A percentile compares a stretch with the other conserved stretches of the same genome.
These are phyloP conservation scores for Agrilus planipennis DNA, from an alignment of 1,140 invertebrate genomes.

Conservation along the genomic window DNA sequence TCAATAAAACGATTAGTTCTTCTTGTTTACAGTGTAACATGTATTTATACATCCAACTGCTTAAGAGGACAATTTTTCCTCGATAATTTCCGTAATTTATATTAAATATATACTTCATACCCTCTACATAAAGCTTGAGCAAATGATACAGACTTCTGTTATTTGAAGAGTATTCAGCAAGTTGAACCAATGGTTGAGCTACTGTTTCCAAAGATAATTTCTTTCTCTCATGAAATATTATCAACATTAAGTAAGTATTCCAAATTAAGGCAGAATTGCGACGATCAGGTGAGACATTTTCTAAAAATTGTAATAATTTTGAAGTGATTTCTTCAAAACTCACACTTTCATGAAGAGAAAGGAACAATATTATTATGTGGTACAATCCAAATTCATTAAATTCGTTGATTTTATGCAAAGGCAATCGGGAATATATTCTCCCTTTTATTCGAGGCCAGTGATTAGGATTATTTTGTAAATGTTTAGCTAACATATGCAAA, in stretches of 20 bases:
- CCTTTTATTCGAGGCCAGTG: constrained; percentile 30
- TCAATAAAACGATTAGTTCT: constrained; percentile 20
- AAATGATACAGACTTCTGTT: constrained; percentile 19
- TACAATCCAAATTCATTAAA: constrained; percentile 20
- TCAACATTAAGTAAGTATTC: constrained; percentile 25
- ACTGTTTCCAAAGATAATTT: constrained; percentile 18
- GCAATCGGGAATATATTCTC: constrained; percentile 28
- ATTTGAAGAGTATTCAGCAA: constrained; percentile 17
- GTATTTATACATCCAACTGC: constrained; percentile 24
- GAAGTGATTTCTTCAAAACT: constrained; percentile 23
- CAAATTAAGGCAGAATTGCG: constrained; percentile 15
- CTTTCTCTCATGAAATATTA: constrained; percentile 13
- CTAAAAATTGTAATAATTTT: constrained; percentile 22
- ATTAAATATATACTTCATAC: constrained; percentile 18
- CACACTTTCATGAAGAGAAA: constrained; percentile 15
- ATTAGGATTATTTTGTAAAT: constrained; percentile 22
- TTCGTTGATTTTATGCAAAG: constrained; percentile 25
- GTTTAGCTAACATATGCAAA: constrained; percentile 18
- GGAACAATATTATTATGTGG: constrained; percentile 21
- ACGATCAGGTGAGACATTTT: constrained; percentile 17
- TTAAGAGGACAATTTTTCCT: constrained; percentile 23
- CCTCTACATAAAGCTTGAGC: constrained; percentile 20
- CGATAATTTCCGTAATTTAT: constrained; percentile 17
- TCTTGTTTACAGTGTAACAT: constrained; percentile 18
- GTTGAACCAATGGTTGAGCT: constrained; percentile 9